phyloP scores from a whole-genome alignment of 1,140 invertebrate species.

The Hypsibius dujardini region DNA sequence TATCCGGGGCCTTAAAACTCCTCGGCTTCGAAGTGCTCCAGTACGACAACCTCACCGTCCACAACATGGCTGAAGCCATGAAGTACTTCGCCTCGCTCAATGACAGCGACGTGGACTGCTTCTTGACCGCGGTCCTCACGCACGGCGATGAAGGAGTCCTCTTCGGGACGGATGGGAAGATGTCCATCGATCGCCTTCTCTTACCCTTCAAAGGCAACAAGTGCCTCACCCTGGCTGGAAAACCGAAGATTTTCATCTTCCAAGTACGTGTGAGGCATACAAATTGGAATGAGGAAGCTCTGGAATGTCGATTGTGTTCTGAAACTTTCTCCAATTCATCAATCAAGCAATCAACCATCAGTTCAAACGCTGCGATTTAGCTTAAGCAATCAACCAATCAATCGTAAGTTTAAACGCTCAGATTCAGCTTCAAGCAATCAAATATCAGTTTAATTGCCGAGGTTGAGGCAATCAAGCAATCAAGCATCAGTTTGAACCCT shows the following conservation, averaged over 20 bases:
- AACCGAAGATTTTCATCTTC: constrained; percentile 79
- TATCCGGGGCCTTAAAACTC: constrained; percentile 29
- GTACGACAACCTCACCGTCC: constrained; percentile 40
- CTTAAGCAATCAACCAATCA: no score
- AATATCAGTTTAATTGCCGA: no score
- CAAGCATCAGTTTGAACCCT: no score
- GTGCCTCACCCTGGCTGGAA: constrained; percentile 69
- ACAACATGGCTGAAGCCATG: constrained; percentile 43
- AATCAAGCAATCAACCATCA: no score
- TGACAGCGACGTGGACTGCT: constrained; percentile 56
- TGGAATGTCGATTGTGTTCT: no score
- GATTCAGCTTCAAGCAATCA: no score
- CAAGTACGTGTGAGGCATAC: no score
- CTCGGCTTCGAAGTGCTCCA: constrained; percentile 32
- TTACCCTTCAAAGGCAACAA: constrained; percentile 64
- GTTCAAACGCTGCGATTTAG: no score
- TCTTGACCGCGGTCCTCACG: constrained; percentile 59
- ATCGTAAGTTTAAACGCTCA: no score
- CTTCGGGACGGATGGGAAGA: constrained; percentile 54
- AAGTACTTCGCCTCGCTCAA: constrained; percentile 34
- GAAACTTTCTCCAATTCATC: no score
- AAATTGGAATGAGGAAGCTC: no score
- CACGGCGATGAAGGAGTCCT: constrained; percentile 73
- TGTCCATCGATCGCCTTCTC: constrained; percentile 49
- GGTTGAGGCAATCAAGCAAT: no score